Evolutionary conservation across 2,888 invertebrate genomes (phyloP), one percentile per base, ranked within the genome.

Genomic region (Pollenia labialis): DNA sequence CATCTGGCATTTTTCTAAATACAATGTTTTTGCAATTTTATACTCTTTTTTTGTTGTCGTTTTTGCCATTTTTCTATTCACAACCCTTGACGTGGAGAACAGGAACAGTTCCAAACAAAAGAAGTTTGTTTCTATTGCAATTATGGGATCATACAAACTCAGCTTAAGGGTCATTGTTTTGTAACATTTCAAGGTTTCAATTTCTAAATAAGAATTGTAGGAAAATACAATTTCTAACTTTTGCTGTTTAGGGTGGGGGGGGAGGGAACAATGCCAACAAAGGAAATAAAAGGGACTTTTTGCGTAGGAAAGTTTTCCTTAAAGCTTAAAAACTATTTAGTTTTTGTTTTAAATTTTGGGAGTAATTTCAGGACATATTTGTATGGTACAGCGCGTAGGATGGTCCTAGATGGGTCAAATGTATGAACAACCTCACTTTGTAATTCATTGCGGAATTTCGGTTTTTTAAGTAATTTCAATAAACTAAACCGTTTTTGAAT

Each of bases 1-100:
- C 84, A 85, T 85, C 74, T 85, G 84, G 84, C 84, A 62, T 80
- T 85, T 76, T 62, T 79, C 68, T 62, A 4, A 74, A 85, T 66
- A 54, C 68, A 72, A 74, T 84, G 83, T 71, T n/a, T 82, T 75
- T 10, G 46, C 50, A 68, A 48, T 64, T 48, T 64, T 64, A 18
- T 72, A 14, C 64, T 76, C 10, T 16, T 14, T 16, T 56, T 18
- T 52, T 69, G 42, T 52, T 75, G 44, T 16, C 32, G 1, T 68
- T 40, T 79, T 80, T 54, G 46, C 54, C 4, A 32, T 56, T 56
- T 81, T 81, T 74, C 72, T 66, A 48, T 81, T 64, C 68, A 75
- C 81, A 75, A 81, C 68, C 81, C 81, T 66, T 66, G 72, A 72
- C 54, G 81, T 66, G 56, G 44, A 46, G 46, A 82, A 80, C 60